Evolutionary conservation across 2,888 invertebrate genomes (phyloP).

Genomic region (Odontocerum albicorne): DNA sequence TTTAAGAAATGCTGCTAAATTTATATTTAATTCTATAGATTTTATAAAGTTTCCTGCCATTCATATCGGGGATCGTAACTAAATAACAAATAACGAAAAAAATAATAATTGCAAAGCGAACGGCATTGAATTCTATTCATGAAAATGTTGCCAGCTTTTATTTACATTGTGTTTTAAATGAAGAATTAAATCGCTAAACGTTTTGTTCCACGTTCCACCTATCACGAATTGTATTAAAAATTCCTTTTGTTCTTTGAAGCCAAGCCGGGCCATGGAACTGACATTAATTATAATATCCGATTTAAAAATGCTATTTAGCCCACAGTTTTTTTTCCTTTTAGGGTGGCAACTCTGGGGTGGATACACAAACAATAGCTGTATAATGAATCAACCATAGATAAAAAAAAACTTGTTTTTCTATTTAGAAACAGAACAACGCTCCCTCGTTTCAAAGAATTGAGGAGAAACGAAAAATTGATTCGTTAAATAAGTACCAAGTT

Average conservation of each 20-base stretch:
- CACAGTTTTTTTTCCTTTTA: constrained; percentile 18
- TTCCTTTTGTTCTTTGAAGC: constrained; percentile 27
- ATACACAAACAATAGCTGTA: constrained; percentile 34
- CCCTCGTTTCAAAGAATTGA: constrained; percentile 10
- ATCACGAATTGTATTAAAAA: constrained; percentile 17
- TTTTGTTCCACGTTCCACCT: constrained; percentile 17
- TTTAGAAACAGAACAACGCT: constrained; percentile 17
- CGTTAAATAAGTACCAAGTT: too few species aligned
- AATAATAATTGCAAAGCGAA: constrained; percentile 1
- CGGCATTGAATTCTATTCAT: constrained; percentile 12
- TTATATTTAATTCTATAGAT: too few species aligned
- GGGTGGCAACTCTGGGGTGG: constrained; percentile 30
- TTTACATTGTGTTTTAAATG: constrained; percentile 31
- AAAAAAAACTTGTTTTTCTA: constrained; percentile 2
- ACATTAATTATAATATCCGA: constrained; percentile 64
- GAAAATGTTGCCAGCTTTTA: constrained; percentile 24
- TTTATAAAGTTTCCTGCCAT: too few species aligned
- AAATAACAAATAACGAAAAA: neutral
- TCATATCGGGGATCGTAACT: neutral
- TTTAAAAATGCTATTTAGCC: constrained; percentile 48
- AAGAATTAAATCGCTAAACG: constrained; percentile 22
- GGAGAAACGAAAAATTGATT: constrained; percentile 3
- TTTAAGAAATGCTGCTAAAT: too few species aligned
- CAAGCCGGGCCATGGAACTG: constrained; percentile 50
- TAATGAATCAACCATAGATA: constrained; percentile 34